phyloP scores from a whole-genome alignment of 2,113 vertebrate species.

The Micronycteris hirsuta region DNA sequence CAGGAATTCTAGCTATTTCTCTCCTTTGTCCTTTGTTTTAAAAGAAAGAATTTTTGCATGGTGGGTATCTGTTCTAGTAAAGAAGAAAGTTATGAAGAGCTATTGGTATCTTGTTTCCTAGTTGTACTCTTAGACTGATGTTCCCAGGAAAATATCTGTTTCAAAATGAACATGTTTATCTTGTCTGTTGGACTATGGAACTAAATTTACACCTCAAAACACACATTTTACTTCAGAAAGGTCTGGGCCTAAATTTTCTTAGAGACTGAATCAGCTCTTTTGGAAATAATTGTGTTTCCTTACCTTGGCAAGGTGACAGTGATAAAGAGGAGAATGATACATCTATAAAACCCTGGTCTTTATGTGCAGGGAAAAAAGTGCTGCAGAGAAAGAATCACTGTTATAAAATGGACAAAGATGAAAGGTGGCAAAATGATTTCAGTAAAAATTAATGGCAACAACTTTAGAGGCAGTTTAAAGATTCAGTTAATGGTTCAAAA shows the following conservation, averaged over 20 bases:
- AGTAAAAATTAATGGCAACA: conserved; percentile 33
- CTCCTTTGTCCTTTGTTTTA: neutral
- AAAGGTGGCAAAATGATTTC: conserved; percentile 31
- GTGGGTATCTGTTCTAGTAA: neutral
- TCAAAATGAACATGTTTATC: neutral
- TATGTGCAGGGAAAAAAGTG: neutral
- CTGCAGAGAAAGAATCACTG: neutral
- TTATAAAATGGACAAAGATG: conserved; percentile 11
- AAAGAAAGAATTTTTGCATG: neutral
- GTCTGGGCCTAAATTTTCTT: neutral
- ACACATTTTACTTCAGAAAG: neutral
- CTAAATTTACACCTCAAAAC: neutral
- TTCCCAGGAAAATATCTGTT: neutral
- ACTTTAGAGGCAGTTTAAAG: conserved; percentile 18
- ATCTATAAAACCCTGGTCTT: conserved; percentile 33
- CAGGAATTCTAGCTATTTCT: neutral
- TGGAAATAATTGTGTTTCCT: conserved; percentile 15
- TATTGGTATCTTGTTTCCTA: neutral
- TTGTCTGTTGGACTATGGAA: neutral
- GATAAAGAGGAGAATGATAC: conserved; percentile 30
- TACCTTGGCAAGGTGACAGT: neutral
- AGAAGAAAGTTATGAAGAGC: neutral
- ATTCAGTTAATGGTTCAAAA: neutral
- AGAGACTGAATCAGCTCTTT: conserved; percentile 11
- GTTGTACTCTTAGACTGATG: neutral